Evolutionary conservation across 2,888 invertebrate genomes (phyloP).

Genomic region (Chrysotoxum bicinctum): DNA sequence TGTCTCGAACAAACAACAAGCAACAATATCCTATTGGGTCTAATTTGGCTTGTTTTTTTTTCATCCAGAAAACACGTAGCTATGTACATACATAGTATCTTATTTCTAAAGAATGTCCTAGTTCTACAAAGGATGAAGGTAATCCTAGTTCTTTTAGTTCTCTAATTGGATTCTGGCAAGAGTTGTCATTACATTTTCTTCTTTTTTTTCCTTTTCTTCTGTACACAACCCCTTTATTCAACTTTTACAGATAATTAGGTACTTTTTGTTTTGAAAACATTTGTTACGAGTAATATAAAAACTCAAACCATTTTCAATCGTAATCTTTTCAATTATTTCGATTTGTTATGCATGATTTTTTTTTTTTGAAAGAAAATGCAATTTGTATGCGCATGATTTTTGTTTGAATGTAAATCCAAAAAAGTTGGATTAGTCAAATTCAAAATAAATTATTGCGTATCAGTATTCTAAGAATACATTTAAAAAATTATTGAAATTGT

Average conservation of each 20-base stretch:
- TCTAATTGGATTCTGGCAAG: constrained; percentile 10
- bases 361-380: not conserved
- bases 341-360: not conserved
- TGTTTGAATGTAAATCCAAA: not conserved
- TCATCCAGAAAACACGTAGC: not conserved
- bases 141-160: constrained; percentile 9
- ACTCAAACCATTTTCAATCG: not conserved
- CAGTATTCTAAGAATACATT: not conserved
- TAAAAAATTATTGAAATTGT: not conserved
- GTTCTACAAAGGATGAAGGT: constrained; percentile 10
- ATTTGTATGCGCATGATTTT: not conserved
- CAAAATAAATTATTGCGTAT: not conserved
- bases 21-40: not conserved
- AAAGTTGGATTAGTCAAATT: not conserved
- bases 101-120: not conserved
- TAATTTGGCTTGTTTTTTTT: not conserved
- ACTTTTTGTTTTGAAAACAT: not conserved
- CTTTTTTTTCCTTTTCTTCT: not conserved
- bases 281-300: not conserved
- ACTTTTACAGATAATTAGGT: not conserved
- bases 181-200: not conserved
- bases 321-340: not conserved
- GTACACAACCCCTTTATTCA: not conserved
- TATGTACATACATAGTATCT: not conserved
- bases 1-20: not conserved